Base-by-base conservation (phyloP, 2,888 invertebrate species). In the Colostygia pectinataria region DNA sequence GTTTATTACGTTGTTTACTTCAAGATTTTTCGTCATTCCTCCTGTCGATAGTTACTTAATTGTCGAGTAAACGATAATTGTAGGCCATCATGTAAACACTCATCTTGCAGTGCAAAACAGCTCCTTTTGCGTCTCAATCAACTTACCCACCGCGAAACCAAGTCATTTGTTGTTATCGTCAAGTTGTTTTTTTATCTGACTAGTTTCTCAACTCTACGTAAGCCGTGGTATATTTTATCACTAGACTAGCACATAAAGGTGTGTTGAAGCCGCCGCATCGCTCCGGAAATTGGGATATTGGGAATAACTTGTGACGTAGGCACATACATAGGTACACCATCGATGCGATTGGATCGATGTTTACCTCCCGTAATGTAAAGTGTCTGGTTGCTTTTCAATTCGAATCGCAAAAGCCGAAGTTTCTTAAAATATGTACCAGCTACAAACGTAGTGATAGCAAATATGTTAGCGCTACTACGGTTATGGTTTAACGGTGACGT, bases 261-360 rank as follows among this genome's bases (percentile, higher is more conserved):
- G 57, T 66, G 65, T 65, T 62, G 57, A 63, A 66, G 7, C 20
- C 32, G 28, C 55, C 36, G 59, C 64, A 62, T 58, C 63, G 61
- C 61, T 59, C 59, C 73, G 77, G 74, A 76, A 72, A 74, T 72
- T 65, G 66, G 65, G 71, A 74, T 76, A 76, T 79, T 74, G 80
- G 75, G 71, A 76, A 76, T 80, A 74, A 73, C 74, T 77, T 68
- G 68, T 71, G 71, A 74, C 65, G 51, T 47, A 20, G 20, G 20
- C 3, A 20, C 4, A 1, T 6, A 20, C 5, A 20, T 20, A 5
- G 20, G 20, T 20, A 48, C 57, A 53, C 55, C 36, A 44, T 49
- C 44, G 52, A 52, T 56, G 57, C 53, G 60, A 59, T 61, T n/a
- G n/a, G n/a, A 55, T 55, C 41, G 55, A 43, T 39, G 32, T 49